Conservation (phyloP, 2,113 vertebrate species). For the Microcebus griseorufus region DNA sequence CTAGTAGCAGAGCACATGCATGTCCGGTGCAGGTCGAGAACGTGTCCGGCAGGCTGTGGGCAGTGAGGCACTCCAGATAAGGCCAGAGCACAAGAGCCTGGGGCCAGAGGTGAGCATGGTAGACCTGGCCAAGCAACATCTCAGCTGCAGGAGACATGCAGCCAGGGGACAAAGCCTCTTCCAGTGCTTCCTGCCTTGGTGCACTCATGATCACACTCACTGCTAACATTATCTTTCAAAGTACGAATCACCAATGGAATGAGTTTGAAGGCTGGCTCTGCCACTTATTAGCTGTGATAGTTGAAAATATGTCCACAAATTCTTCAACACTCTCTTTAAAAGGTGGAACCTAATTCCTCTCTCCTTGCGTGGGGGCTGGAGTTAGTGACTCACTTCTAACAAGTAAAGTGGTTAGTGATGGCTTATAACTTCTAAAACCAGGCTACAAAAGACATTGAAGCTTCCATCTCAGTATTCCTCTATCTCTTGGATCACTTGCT, state of each 20-base stretch:
- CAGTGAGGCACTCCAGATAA: background rate
- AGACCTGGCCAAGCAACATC: background rate
- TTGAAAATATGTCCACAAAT: background rate
- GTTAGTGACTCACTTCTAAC: conserved; percentile 9
- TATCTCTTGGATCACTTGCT: background rate
- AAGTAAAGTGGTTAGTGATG: background rate
- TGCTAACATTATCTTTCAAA: background rate
- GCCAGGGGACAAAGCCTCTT: background rate
- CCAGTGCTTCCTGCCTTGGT: background rate
- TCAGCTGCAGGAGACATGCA: background rate
- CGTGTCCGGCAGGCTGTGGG: background rate
- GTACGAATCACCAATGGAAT: background rate
- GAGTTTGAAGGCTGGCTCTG: background rate
- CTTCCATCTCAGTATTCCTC: background rate
- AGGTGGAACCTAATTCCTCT: background rate
- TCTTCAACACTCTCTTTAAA: background rate
- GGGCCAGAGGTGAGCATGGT: rapidly evolving
- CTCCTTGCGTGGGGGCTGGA: background rate
- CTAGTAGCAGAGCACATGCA: rapidly evolving
- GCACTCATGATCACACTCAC: background rate
- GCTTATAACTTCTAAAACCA: background rate
- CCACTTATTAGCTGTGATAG: background rate
- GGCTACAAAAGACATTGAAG: background rate
- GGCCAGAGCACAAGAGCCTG: background rate
- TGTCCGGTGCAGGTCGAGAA: background rate